A percentile compares a stretch with the other conserved stretches of the same genome.
These are phyloP conservation scores for Odocoileus hemionus DNA, from an alignment of 2,113 vertebrate species.

Conservation along the genomic window DNA sequence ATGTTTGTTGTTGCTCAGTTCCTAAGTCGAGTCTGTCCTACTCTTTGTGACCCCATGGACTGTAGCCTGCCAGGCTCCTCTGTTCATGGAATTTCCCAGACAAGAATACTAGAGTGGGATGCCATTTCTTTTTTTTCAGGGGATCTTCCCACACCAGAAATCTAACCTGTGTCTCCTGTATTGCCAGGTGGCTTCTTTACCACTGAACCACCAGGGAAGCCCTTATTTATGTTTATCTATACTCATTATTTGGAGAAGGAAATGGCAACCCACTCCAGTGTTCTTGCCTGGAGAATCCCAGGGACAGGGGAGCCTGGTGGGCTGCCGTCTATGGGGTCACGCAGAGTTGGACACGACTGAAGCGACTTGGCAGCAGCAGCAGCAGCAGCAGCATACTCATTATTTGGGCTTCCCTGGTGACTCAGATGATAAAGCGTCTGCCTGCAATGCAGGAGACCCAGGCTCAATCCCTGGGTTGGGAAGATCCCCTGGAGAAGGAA, in stretches of 20 bases:
- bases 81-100: background rate
- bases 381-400: background rate
- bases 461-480: background rate
- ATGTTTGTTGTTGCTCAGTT: background rate
- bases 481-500: background rate
- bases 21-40: background rate
- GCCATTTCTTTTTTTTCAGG: background rate
- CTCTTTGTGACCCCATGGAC: background rate
- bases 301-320: background rate
- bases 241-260: background rate
- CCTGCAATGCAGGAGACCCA: rapidly evolving
- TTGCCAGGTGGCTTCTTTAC: background rate
- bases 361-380: background rate
- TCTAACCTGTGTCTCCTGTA: background rate
- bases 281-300: background rate
- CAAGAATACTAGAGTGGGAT: background rate
- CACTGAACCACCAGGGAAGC: background rate
- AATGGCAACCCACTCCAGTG: background rate
- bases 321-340: too few relatives aligned
- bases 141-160: background rate
- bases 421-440: background rate
- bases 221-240: background rate
- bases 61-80: background rate
- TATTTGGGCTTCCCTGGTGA: background rate
- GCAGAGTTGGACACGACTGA: background rate